phyloP scores from a whole-genome alignment of 2,888 invertebrate genomes.

The Diloba caeruleocephala region DNA sequence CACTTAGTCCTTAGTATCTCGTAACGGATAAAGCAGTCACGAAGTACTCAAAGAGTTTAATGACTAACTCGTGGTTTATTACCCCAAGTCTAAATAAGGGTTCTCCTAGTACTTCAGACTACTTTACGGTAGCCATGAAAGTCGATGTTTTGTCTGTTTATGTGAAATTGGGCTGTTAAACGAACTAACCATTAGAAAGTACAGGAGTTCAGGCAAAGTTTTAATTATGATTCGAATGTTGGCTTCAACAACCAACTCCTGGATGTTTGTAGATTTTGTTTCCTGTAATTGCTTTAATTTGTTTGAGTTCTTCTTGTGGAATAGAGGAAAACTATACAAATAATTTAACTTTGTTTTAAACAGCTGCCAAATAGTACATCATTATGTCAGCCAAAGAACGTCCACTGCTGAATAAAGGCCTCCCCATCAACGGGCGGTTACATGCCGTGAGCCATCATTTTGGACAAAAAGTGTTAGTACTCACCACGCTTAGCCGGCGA shows the following conservation, averaged over 20 bases:
- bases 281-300: constrained; percentile 29
- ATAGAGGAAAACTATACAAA: constrained; percentile 3
- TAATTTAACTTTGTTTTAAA: background rate
- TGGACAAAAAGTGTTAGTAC: no score
- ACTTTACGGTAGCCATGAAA: constrained; percentile 39
- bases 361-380: no score
- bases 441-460: no score
- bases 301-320: constrained; percentile 6
- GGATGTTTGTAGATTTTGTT: constrained; percentile 29
- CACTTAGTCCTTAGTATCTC: constrained; percentile 37
- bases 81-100: constrained; percentile 35
- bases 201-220: constrained; percentile 39
- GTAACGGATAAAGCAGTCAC: constrained; percentile 31
- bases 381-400: no score
- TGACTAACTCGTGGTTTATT: constrained; percentile 42
- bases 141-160: constrained; percentile 38
- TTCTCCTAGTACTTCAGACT: constrained; percentile 8
- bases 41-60: constrained; percentile 44
- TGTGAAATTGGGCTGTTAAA: constrained; percentile 48
- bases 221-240: constrained; percentile 49
- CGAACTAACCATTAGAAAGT: constrained; percentile 44
- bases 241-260: constrained; percentile 12
- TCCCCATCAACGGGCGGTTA: no score
- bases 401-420: no score
- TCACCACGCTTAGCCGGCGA: no score